Evolutionary conservation across 1,140 invertebrate genomes (phyloP).

Genomic region (Nasonia vitripennis): DNA sequence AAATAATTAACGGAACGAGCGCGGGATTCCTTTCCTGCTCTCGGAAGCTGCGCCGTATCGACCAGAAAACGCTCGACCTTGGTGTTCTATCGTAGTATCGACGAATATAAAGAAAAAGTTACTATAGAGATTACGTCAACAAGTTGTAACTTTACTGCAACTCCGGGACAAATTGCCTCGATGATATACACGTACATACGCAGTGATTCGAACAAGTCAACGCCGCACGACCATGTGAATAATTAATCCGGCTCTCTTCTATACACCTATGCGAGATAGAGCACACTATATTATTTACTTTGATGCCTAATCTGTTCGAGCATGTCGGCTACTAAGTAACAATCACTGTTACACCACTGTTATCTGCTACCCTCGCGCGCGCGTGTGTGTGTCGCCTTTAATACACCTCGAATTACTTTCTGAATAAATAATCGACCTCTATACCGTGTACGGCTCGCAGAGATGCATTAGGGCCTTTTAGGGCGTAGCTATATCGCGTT

Average conservation of each 20-base stretch:
- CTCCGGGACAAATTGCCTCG: not conserved
- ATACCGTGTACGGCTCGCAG: not conserved
- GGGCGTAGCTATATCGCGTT: not conserved
- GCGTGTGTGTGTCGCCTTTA: not conserved
- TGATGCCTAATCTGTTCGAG: slow-evolving; percentile 31
- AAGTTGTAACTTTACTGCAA: no score
- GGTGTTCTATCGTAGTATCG: no score
- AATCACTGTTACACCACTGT: not conserved
- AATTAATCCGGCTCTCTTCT: not conserved
- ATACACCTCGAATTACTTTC: not conserved
- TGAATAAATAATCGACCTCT: slow-evolving; percentile 4
- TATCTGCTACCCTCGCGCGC: not conserved
- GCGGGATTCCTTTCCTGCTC: not conserved
- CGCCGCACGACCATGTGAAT: not conserved
- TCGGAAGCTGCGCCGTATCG: no score
- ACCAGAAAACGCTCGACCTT: no score
- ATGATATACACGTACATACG: not conserved
- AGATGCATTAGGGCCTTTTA: not conserved
- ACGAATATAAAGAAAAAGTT: no score
- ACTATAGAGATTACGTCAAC: no score
- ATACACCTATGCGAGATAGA: no score
- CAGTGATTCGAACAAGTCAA: not conserved
- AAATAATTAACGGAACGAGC: not conserved
- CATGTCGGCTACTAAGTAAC: not conserved
- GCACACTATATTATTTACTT: slow-evolving; percentile 25